Base-by-base conservation (phyloP, 1,140 invertebrate species). In the Agraylea sexmaculata region DNA sequence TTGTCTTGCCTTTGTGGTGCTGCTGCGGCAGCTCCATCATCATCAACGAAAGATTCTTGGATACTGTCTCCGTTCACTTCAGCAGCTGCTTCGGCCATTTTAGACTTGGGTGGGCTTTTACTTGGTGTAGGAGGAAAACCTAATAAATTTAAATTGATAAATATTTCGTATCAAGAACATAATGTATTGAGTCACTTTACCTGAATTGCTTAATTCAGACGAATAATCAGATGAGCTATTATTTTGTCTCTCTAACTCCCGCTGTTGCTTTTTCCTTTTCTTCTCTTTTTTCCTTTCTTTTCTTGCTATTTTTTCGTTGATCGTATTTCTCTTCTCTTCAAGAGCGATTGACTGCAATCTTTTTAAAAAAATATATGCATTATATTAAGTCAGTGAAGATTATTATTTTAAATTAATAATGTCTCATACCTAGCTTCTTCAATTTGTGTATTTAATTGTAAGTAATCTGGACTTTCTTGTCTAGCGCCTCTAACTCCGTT, bases 201-300 rank as follows among this genome's bases (percentile, higher is more conserved):
- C 49, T 47, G 49, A 48, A 36, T 51, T 51, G 21, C 49, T 51
- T 17, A 51, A 25, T 38, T 51, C 49, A 22, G 48, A n/a, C n/a
- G n/a, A 50, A 25, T 43, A 39, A 16, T 49, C 43, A 13, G 44
- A 46, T 20, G 48, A 50, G 28, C 48, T 50, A 37, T 38, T 47
- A 28, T 35, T 46, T 11, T 36, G 33, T 32, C 42, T 49, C 13
- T 49, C 36, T 6, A 37, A 25, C 19, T 71, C 64, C 37, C 59
- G 60, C 45, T 71, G 62, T 34, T 74, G 64, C 53, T 77, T 78
- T 62, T 75, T 76, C 45, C 68, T 57, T 51, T 79, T 80, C 59
- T 81, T 83, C 51, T 80, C 78, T 55, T 75, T 75, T 58, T 79
- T 80, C 13, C 73, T 62, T 47, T 84, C 76, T 53, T 76, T 77